phyloP scores from a whole-genome alignment of 2,113 vertebrate genomes.

The Anolis carolinensis region DNA sequence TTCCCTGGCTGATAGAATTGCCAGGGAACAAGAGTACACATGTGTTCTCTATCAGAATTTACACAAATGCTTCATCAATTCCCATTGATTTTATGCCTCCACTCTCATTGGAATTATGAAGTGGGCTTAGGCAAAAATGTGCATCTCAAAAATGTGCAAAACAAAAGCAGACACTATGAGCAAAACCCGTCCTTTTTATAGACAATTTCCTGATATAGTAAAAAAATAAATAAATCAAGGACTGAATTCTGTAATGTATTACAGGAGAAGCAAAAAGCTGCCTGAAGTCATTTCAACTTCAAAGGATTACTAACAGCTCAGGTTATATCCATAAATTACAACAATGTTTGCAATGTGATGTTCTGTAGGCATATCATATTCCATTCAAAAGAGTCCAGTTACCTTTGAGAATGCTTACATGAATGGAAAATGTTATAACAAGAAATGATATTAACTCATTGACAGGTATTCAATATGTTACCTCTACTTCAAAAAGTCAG shows the following conservation, averaged over 20 bases:
- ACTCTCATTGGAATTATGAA: not conserved
- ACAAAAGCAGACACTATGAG: not conserved
- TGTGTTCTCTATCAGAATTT: too few species aligned
- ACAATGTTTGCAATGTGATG: conserved; percentile 19
- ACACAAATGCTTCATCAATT: too few species aligned
- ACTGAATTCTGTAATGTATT: conserved; percentile 12
- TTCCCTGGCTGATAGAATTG: too few species aligned
- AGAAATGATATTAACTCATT: not conserved
- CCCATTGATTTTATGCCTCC: too few species aligned
- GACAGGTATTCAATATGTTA: not conserved
- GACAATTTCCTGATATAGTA: conserved; percentile 35
- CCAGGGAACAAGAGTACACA: too few species aligned
- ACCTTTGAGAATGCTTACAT: not conserved
- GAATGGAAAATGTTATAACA: not conserved
- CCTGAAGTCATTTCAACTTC: conserved; percentile 44
- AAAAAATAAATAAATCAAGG: conserved; percentile 27
- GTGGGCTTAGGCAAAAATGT: not conserved
- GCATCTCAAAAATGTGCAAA: not conserved
- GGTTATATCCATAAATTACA: not conserved
- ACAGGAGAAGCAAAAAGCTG: not conserved
- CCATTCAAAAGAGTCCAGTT: not conserved
- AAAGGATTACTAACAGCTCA: conserved; percentile 41
- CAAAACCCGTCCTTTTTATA: conserved; percentile 38
- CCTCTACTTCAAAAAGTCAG: not conserved
- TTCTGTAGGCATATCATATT: conserved; percentile 28